These are phyloP conservation scores for Crepidodera aurea DNA, from an alignment of 2,888 invertebrate species.

Conservation along the genomic window DNA sequence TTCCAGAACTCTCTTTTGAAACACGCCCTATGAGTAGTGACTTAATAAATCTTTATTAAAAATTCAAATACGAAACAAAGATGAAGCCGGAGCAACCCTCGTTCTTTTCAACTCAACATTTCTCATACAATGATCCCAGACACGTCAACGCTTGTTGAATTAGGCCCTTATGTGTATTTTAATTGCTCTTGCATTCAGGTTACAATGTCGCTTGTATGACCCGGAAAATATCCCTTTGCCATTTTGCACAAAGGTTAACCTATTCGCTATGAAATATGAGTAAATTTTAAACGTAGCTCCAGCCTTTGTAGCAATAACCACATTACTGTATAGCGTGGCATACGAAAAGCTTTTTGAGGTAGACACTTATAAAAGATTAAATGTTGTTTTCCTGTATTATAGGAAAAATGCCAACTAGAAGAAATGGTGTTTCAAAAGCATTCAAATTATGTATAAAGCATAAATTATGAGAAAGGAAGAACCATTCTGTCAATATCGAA, in stretches of 20 bases:
- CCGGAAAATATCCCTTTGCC: not conserved
- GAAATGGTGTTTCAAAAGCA: too few relatives aligned
- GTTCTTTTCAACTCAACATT: not conserved
- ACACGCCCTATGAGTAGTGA: too few relatives aligned
- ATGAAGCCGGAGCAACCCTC: not conserved
- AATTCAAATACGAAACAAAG: not conserved
- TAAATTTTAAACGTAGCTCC: not conserved
- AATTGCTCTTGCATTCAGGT: conserved; percentile 10
- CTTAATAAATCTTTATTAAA: not conserved
- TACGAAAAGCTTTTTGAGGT: not conserved
- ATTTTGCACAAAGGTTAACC: conserved; percentile 16
- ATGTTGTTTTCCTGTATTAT: too few relatives aligned
- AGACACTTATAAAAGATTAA: too few relatives aligned
- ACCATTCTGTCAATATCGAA: too few relatives aligned
- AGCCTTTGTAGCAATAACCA: not conserved
- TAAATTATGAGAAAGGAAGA: too few relatives aligned
- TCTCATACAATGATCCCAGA: not conserved
- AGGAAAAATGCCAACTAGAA: too few relatives aligned
- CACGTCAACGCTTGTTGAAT: not conserved
- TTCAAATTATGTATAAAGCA: too few relatives aligned
- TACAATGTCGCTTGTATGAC: not conserved
- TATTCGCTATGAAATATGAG: conserved; percentile 5
- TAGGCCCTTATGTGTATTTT: not conserved
- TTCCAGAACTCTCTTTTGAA: too few relatives aligned
- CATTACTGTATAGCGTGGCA: not conserved